A percentile compares a stretch with the other conserved stretches of the same genome.
phyloP scores from a whole-genome alignment of 2,797 vertebrate species.

The Syngnathus acus region DNA sequence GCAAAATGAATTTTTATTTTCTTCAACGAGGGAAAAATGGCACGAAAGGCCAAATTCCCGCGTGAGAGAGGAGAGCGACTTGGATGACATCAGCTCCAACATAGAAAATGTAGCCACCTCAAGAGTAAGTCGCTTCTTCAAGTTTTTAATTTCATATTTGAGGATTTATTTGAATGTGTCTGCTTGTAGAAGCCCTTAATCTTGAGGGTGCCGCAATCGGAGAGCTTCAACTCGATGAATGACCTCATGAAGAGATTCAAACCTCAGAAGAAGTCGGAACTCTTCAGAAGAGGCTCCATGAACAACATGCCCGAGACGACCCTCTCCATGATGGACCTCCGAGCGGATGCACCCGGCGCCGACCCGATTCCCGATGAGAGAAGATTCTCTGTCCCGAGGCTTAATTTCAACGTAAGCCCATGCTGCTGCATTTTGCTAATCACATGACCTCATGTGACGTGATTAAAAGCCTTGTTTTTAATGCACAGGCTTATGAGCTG shows the following conservation, averaged over 20 bases:
- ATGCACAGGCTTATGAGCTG: slow-evolving; percentile 38
- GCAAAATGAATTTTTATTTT: background rate
- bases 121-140: slow-evolving; percentile 38
- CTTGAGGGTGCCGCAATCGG: slow-evolving; percentile 43
- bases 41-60: background rate
- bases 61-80: slow-evolving; percentile 11
- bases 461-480: background rate
- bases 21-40: slow-evolving; percentile 9
- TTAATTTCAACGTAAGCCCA: slow-evolving; percentile 49
- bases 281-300: slow-evolving; percentile 8
- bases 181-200: slow-evolving; percentile 57
- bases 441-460: background rate
- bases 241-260: slow-evolving; percentile 57
- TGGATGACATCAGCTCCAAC: background rate
- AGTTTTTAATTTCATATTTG: slow-evolving; percentile 6
- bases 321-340: slow-evolving; percentile 61
- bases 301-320: slow-evolving; percentile 37
- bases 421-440: background rate
- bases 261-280: slow-evolving; percentile 12
- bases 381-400: slow-evolving; percentile 22
- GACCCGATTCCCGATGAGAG: slow-evolving; percentile 15
- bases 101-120: slow-evolving; percentile 27
- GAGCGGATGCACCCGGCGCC: background rate
- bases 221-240: slow-evolving; percentile 45
- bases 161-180: slow-evolving; percentile 11